Evolutionary conservation across 2,888 invertebrate species (phyloP).

Genomic region (Drosophila limbata): DNA sequence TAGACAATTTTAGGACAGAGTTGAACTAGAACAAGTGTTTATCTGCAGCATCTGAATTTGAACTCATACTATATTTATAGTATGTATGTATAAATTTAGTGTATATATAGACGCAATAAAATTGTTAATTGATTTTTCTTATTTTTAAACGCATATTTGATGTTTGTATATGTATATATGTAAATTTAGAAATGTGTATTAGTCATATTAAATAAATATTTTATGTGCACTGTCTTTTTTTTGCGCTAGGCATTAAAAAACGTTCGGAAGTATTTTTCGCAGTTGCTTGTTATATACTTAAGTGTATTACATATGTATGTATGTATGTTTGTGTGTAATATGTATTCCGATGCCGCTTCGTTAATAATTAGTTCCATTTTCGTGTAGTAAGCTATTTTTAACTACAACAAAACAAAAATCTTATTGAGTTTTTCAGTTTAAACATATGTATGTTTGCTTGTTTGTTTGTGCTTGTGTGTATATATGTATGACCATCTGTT

Average conservation of each 20-base stretch:
- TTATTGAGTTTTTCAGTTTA: not conserved
- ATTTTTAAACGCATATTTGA: not conserved
- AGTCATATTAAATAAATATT: not conserved
- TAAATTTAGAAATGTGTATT: not conserved
- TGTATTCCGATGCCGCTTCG: slow-evolving; percentile 28
- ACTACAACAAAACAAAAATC: slow-evolving; percentile 18
- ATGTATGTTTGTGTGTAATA: slow-evolving; percentile 8
- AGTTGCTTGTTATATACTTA: slow-evolving; percentile 25
- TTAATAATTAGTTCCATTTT: slow-evolving; percentile 49
- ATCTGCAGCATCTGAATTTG: slow-evolving; percentile 1
- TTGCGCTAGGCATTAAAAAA: not conserved
- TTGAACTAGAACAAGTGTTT: not conserved
- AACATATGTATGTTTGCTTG: not conserved
- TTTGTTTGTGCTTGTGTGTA: not conserved
- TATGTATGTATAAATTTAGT: slow-evolving; percentile 1
- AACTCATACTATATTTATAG: slow-evolving; percentile 10
- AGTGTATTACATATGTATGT: not conserved
- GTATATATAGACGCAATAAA: slow-evolving; percentile 24
- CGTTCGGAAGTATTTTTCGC: slow-evolving; percentile 24
- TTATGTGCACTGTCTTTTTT: not conserved
- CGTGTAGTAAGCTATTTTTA: slow-evolving; percentile 40
- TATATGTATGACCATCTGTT: not conserved
- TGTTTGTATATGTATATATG: not conserved
- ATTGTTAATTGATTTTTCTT: slow-evolving; percentile 17
- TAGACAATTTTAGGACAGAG: too few species aligned